Evolutionary conservation across 2,888 invertebrate genomes (phyloP), one percentile per base, ranked within the genome.

Genomic region (Acleris laterana): DNA sequence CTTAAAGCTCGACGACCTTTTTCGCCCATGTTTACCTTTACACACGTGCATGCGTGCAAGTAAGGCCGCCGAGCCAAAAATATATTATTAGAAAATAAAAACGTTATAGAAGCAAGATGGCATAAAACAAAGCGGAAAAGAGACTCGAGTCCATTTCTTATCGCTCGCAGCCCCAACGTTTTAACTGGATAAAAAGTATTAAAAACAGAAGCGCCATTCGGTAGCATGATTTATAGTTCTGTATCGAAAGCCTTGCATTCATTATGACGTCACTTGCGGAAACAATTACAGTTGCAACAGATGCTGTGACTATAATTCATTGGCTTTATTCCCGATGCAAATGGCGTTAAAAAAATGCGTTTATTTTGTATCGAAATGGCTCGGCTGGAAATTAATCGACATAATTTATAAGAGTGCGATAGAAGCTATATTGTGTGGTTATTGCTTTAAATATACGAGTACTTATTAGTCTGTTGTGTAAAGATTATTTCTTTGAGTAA

Each of bases 211-310:
- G 19, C 48, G n/a, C 38, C 58, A 67, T 25, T 63, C 60, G 59
- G 52, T 25, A 11, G 28, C 60, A 59, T 64, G 68, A 71, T 63
- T 68, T 66, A 69, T 65, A 57, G 46, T 9, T 6, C 16, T 17
- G 68, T 63, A 65, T 70, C 55, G 64, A 68, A 59, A 68, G 68
- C 62, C 65, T 64, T 69, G 62, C 68, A 70, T 71, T 72, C 68
- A 71, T 72, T 72, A 70, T 62, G 58, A 51, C 62, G 60, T 71
- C 71, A 69, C 70, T 71, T 71, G 69, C 68, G 71, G 73, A 72
- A 73, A 70, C 72, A 72, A 74, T 74, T 73, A 73, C 71, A 69
- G 51, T 69, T 70, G 68, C 69, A 71, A 60, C 74, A 70, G 70
- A 72, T 73, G 72, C 62, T 62, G 48, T 28, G 55, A 68, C 69